Evolutionary conservation across 2,113 vertebrate genomes (phyloP).

Genomic region (Trachemys scripta): DNA sequence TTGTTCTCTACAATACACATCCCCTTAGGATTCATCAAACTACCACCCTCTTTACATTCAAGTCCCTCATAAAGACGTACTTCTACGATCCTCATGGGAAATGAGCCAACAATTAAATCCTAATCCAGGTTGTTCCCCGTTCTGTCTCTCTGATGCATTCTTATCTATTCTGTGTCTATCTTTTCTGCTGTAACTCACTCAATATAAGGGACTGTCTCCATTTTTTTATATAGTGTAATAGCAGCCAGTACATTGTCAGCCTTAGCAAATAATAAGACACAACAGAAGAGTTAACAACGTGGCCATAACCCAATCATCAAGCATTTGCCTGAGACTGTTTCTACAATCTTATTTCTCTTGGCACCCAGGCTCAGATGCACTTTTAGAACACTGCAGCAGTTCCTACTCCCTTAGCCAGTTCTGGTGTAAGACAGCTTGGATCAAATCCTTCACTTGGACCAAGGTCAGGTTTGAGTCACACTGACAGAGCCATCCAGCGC

Average conservation of each 20-base stretch:
- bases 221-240: neutral
- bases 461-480: neutral
- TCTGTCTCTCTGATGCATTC: neutral
- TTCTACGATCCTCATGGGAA: neutral
- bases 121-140: neutral
- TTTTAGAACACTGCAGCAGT: neutral
- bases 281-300: neutral
- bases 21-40: neutral
- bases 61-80: neutral
- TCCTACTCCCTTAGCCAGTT: neutral
- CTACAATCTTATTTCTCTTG: constrained; percentile 1
- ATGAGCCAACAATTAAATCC: neutral
- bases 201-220: neutral
- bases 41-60: neutral
- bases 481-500: neutral
- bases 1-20: neutral
- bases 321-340: neutral
- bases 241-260: neutral
- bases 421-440: neutral
- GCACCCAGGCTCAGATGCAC: neutral
- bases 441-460: neutral
- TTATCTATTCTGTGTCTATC: neutral
- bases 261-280: neutral
- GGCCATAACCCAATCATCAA: neutral
- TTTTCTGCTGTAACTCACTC: neutral